Evolutionary conservation across 2,797 vertebrate species (phyloP).

Genomic region (Lacerta viridis): DNA sequence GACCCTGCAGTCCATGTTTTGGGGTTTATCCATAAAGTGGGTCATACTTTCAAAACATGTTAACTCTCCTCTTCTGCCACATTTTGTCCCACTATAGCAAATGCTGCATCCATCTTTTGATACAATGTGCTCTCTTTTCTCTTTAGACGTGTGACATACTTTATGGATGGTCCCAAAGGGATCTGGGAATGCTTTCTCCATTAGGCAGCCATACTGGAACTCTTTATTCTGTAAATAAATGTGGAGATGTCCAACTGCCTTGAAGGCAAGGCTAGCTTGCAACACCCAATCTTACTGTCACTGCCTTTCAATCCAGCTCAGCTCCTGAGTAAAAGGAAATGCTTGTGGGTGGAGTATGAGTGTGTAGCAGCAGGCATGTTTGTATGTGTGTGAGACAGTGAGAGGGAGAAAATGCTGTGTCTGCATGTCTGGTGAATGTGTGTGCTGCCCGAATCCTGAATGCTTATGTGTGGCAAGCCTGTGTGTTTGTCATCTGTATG

Average conservation of each 20-base stretch:
- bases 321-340: too few species aligned
- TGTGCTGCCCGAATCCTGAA: too few species aligned
- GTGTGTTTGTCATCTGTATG: too few species aligned
- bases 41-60: neutral
- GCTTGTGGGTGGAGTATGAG: too few species aligned
- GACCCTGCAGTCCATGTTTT: neutral
- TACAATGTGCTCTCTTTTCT: neutral
- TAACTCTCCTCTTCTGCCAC: neutral
- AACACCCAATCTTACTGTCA: neutral
- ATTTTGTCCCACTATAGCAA: neutral
- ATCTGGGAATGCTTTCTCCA: neutral
- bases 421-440: too few species aligned
- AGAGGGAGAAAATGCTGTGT: too few species aligned
- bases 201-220: neutral
- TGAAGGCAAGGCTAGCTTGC: neutral
- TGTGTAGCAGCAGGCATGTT: too few species aligned
- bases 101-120: neutral
- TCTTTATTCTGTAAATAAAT: neutral
- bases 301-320: neutral
- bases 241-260: neutral
- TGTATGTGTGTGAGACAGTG: too few species aligned
- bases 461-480: too few species aligned
- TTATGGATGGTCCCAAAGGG: neutral
- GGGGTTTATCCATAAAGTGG: neutral
- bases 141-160: neutral